These are phyloP conservation scores for Cydia amplana DNA, from an alignment of 1,140 invertebrate species.

Conservation along the genomic window DNA sequence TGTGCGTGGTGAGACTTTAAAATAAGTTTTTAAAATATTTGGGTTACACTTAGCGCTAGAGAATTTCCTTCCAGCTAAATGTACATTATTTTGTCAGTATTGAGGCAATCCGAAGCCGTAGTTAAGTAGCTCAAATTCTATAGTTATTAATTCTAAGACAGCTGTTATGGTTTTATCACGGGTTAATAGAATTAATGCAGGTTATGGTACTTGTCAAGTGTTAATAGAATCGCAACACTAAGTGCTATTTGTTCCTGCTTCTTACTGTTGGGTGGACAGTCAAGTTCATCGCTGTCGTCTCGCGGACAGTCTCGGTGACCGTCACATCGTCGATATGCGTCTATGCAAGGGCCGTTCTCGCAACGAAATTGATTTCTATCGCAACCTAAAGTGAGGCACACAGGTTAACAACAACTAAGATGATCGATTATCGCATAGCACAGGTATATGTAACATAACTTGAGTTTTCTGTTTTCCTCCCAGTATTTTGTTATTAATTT, in stretches of 20 bases:
- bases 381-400: constrained; percentile 55
- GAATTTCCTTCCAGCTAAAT: not conserved
- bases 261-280: constrained; percentile 78
- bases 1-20: too few species aligned
- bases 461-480: too few species aligned
- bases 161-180: too few species aligned
- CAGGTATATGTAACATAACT: too few species aligned
- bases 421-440: too few species aligned
- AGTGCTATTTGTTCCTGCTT: constrained; percentile 15
- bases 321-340: constrained; percentile 80
- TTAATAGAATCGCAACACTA: constrained; percentile 26
- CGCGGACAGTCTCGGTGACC: constrained; percentile 83
- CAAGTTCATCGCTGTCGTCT: constrained; percentile 84
- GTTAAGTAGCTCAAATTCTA: not conserved
- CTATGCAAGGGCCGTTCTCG: constrained; percentile 85
- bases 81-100: not conserved
- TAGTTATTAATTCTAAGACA: not conserved
- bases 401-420: constrained; percentile 21
- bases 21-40: too few species aligned
- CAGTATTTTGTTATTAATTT: too few species aligned
- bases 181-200: not conserved
- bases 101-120: not conserved
- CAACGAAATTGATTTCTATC: constrained; percentile 79
- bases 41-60: too few species aligned
- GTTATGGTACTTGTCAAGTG: not conserved